These are phyloP conservation scores for Agapornis roseicollis DNA, from an alignment of 2,113 vertebrate species.

Conservation along the genomic window DNA sequence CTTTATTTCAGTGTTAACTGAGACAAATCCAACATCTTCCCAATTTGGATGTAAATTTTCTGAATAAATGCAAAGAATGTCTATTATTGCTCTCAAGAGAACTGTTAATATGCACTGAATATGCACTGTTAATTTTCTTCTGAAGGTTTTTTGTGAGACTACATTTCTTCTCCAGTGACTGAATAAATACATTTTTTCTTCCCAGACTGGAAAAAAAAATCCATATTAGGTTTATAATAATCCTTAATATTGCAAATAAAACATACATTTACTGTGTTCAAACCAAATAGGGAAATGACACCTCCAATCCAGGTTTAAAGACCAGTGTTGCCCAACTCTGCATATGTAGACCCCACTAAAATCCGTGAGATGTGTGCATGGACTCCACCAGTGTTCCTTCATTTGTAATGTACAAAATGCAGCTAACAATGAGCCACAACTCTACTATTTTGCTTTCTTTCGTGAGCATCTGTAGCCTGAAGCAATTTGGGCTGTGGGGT, in stretches of 20 bases:
- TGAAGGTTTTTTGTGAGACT: not conserved
- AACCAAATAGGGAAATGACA: not conserved
- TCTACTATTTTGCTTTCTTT: constrained; percentile 35
- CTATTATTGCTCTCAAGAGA: constrained; percentile 38
- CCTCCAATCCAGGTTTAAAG: not conserved
- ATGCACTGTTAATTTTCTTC: constrained; percentile 1
- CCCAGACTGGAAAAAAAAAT: not conserved
- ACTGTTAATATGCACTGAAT: constrained; percentile 7
- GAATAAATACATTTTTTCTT: not conserved
- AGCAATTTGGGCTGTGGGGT: constrained; percentile 35
- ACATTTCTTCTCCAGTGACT: not conserved
- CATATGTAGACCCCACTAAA: not conserved
- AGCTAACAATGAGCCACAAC: not conserved
- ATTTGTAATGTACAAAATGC: not conserved
- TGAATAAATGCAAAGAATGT: constrained; percentile 56
- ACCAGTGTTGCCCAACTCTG: not conserved
- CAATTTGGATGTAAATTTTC: constrained; percentile 31
- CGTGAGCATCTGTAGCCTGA: constrained; percentile 53
- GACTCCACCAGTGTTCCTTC: not conserved
- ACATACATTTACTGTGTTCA: not conserved
- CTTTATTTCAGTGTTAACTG: not conserved
- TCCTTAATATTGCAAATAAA: not conserved
- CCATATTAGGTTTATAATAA: not conserved
- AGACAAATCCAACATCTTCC: constrained; percentile 38
- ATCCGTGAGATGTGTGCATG: not conserved